A percentile compares a stretch with the other conserved stretches of the same genome.
Conservation (phyloP, 2,797 vertebrate genomes). For the Mus caroli region DNA sequence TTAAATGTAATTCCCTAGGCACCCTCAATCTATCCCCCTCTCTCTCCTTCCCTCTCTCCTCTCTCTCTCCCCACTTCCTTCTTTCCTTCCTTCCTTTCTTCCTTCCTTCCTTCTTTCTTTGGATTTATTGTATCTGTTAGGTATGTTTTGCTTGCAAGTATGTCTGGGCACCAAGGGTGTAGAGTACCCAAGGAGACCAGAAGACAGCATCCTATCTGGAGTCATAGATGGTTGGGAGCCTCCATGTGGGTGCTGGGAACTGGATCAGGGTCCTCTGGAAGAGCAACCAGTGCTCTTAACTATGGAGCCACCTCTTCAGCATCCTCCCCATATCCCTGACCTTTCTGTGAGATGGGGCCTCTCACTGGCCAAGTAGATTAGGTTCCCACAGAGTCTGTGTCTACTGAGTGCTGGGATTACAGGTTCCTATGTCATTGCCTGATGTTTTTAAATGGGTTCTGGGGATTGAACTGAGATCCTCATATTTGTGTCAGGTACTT, state of each 20-base stretch:
- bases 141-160: background rate
- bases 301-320: background rate
- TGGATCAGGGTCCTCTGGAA: background rate
- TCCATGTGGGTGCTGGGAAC: background rate
- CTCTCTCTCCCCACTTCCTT: fast-evolving
- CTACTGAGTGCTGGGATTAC: background rate
- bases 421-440: background rate
- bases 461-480: background rate
- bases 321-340: background rate
- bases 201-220: background rate
- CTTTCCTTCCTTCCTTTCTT: fast-evolving
- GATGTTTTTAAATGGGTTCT: background rate
- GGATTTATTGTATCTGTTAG: background rate
- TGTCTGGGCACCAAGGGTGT: background rate
- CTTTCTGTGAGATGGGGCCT: background rate
- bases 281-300: background rate
- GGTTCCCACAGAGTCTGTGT: background rate
- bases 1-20: background rate
- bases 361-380: background rate
- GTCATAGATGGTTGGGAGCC: background rate
- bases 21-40: background rate
- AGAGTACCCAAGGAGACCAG: background rate
- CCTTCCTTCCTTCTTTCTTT: background rate
- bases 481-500: no score
- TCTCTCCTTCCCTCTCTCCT: background rate